Evolutionary conservation across 2,797 vertebrate species (phyloP), one percentile per base, ranked within the genome.

Genomic region (Etheostoma perlongum): DNA sequence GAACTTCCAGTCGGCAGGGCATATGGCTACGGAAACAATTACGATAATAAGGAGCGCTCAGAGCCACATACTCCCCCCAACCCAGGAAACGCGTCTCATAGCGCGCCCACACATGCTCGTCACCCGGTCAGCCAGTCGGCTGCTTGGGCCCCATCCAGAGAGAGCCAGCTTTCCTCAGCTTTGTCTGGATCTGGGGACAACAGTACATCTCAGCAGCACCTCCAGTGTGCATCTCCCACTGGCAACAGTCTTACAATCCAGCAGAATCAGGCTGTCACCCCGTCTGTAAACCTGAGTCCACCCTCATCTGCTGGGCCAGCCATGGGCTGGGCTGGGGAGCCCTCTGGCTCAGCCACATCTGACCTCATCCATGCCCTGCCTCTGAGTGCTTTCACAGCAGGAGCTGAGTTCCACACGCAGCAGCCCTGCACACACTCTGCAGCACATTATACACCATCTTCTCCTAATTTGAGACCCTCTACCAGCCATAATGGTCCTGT

Each of bases 31-130:
- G 93, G 92, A 82, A 94, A 92, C 85, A 90, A 63, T 89, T 90
- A 89, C 76, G 94, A 95, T 40, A 83, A 85, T 30, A 93, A 93
- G 74, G 94, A 95, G 74, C 81, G 84, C 27, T 88, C 84, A 88
- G 63, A 81, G 87, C 67, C 75, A n/a, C 78, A 75, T 33, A 9
- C 81, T 52, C 72, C 87, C 36, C 57, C 85, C 57, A 78, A 53
- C 69, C 78, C 84, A 81, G 92, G 84, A 77, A 91, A 77, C 54
- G 16, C 68, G 79, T 93, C 85, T 76, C 58, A 66, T 12, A 48
- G 66, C 60, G 58, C 79, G 72, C 86, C 93, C 78, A 15, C 85
- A 49, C 72, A 85, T 18, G 40, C 83, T 7, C 70, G 83, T 61
- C 68, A 88, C 70, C 81, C 90, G 30, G 70, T 23, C 86, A 33